Evolutionary conservation across 2,888 invertebrate genomes (phyloP).

Genomic region (Cephalotes varians): DNA sequence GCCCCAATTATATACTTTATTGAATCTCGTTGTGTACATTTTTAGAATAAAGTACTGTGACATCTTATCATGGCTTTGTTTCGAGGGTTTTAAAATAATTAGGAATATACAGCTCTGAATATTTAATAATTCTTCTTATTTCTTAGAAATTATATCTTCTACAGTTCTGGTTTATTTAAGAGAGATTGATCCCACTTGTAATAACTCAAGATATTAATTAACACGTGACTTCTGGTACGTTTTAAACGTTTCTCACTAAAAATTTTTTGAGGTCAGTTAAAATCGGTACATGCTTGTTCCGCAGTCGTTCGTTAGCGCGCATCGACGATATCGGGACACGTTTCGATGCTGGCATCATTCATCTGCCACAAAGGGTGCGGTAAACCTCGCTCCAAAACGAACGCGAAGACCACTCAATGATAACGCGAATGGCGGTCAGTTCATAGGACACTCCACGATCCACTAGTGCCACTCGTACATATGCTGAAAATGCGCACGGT

Average conservation of each 20-base stretch:
- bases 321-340: conserved; percentile 6
- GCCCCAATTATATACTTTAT: not conserved
- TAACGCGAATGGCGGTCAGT: conserved; percentile 60
- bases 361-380: conserved; percentile 20
- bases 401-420: conserved; percentile 59
- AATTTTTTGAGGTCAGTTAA: not conserved
- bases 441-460: conserved; percentile 45
- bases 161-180: not conserved
- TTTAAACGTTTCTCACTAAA: not conserved
- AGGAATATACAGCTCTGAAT: not conserved
- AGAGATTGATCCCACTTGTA: not conserved
- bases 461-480: conserved; percentile 17
- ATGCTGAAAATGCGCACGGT: conserved; percentile 30
- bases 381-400: conserved; percentile 48
- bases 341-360: conserved; percentile 28
- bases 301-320: not conserved
- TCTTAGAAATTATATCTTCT: not conserved
- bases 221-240: not conserved
- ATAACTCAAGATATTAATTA: conserved; percentile 11
- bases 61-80: not conserved
- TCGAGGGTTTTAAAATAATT: conserved; percentile 11
- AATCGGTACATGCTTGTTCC: not conserved
- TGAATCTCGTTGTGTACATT: not conserved
- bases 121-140: conserved; percentile 2
- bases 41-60: not conserved